Base-by-base conservation (phyloP, 2,888 invertebrate genomes). In the Hyposoter dolosus region DNA sequence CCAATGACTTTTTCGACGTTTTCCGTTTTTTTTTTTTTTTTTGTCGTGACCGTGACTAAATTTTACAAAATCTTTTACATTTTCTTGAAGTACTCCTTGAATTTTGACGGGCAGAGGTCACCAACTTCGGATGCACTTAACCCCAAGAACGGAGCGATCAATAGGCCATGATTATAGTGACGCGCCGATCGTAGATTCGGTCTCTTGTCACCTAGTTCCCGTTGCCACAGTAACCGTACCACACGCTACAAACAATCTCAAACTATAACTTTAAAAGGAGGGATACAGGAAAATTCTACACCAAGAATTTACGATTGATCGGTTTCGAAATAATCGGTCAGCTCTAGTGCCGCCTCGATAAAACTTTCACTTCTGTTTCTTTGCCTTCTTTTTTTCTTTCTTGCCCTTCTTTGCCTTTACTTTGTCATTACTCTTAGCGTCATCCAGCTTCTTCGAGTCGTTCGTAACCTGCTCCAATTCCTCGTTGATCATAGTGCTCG, bases 371-470 rank as follows among this genome's bases (percentile, higher is more conserved):
- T 74, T 85, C 35, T 84, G 88, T 65, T 84, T 85, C 76, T 75
- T 82, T 15, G 66, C 28, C 79, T 65, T 71, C 79, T 71, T 84
- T 81, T 77, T 83, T 3, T 65, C 65, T 65, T 84, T 78, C 80
- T 84, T 82, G 68, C 83, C 68, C 23, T 74, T 88, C 86, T 83
- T 86, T 74, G 63, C 71, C 72, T 75, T 83, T 63, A 80, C 87
- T 69, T 81, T 74, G 17, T 50, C 86, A 63, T 63, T 65, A 15
- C 19, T 84, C 69, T 45, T 80, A 35, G 66, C 77, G 15, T 60
- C 75, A 45, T 83, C 68, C 71, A 82, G 19, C 77, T 83, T 82
- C 75, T 86, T 63, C 83, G 71, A 7, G 5, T 69, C 83, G 7
- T 45, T 83, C 56, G 53, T 15, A 23, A 69, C 1, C 65, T 77